These are phyloP conservation scores for Mercenaria mercenaria DNA, from an alignment of 1,140 invertebrate genomes.

Conservation along the genomic window DNA sequence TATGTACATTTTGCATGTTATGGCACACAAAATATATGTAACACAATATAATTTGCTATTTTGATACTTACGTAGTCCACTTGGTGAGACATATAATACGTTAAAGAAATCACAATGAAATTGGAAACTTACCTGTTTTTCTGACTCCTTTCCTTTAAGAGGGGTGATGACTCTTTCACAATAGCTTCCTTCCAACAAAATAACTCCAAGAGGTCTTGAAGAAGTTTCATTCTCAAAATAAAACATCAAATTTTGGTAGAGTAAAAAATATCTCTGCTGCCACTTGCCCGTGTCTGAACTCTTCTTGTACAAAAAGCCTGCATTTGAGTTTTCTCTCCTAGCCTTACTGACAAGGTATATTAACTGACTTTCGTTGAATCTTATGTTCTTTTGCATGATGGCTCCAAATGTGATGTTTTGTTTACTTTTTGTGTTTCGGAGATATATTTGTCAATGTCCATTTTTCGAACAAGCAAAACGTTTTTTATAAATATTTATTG, in stretches of 20 bases:
- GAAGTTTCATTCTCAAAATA: conserved; percentile 94
- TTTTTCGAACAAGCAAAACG: no score
- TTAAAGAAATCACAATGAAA: no score
- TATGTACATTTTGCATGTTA: no score
- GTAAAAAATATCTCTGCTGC: conserved; percentile 95
- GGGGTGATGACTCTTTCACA: conserved; percentile 91
- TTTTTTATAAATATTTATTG: no score
- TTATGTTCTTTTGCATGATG: conserved; percentile 91
- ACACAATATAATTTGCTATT: no score
- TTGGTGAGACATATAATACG: no score
- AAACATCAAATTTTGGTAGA: conserved; percentile 97
- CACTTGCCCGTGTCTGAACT: conserved; percentile 95
- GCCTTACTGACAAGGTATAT: conserved; percentile 94
- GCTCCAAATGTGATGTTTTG: background rate
- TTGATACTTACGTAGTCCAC: no score
- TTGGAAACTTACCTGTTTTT: conserved; percentile 86
- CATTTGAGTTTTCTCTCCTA: conserved; percentile 90
- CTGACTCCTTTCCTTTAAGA: conserved; percentile 80
- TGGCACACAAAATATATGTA: no score
- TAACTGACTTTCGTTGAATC: conserved; percentile 89
- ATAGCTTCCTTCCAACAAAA: conserved; percentile 96
- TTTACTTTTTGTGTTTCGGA: background rate
- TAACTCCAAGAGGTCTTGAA: conserved; percentile 92
- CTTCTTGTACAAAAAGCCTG: conserved; percentile 94
- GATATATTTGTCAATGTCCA: background rate